phyloP scores from a whole-genome alignment of 2,888 invertebrate species.

The Pterobdella sp. region DNA sequence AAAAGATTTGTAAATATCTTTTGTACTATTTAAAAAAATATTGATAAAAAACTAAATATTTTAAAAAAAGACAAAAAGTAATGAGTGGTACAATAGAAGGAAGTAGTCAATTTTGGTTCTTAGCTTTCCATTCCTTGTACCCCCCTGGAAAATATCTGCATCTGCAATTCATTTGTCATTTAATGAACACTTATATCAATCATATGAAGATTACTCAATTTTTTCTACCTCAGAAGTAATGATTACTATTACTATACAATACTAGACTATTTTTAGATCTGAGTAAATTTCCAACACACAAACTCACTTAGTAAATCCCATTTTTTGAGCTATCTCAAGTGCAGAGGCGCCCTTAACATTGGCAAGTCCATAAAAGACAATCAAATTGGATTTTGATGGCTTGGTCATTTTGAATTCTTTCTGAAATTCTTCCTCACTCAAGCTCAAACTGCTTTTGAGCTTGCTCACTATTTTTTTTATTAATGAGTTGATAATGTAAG shows the following conservation, averaged over 20 bases:
- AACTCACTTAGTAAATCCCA: constrained; percentile 43
- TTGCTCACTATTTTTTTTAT: constrained; percentile 41
- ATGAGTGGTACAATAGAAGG: neutral
- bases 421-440: constrained; percentile 36
- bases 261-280: too few relatives aligned
- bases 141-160: constrained; percentile 40
- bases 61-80: neutral
- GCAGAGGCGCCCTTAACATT: constrained; percentile 41
- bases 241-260: too few relatives aligned
- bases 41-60: neutral
- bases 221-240: too few relatives aligned
- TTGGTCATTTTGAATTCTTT: constrained; percentile 34
- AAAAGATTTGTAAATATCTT: neutral
- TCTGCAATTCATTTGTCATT: too few relatives aligned
- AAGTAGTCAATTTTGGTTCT: constrained; percentile 9
- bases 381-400: constrained; percentile 36
- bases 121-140: constrained; percentile 38
- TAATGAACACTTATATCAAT: too few relatives aligned
- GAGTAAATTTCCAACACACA: too few relatives aligned
- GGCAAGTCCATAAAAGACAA: constrained; percentile 42
- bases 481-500: too few relatives aligned
- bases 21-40: neutral
- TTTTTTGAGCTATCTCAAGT: constrained; percentile 42
- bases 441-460: constrained; percentile 40
- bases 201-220: too few relatives aligned